Base-by-base conservation (phyloP, 2,888 invertebrate species). In the Stegophylla sp. region DNA sequence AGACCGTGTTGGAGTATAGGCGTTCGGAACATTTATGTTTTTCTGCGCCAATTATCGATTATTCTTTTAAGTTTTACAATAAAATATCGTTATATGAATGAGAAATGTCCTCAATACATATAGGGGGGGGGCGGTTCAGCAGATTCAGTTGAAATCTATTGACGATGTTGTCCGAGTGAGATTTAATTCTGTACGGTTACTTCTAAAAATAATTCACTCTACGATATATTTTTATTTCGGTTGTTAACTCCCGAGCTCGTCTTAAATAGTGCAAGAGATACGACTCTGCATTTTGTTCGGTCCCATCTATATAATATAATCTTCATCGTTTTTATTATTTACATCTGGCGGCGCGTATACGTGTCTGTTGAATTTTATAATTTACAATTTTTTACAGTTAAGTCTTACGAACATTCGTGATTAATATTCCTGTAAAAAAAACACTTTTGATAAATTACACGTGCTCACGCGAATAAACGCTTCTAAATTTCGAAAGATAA, bases 171-270 rank as follows among this genome's bases (percentile, higher is more conserved):
- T 34, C 7, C 34, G n/a, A n/a, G 20, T 20, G 7, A 4, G 9
- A 41, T 51, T 3, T 45, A 45, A 43, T 67, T 45, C 5, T 26
- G 26, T 9, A 61, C 66, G 15, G 23, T 73, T n/a, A 12, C 7
- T 45, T 59, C 45, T 73, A 73, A 59, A 73, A 45, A 59, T 73
- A 73, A 9, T 5, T 2, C n/a, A 28, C 45, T 73, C 28, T 34
- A n/a, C n/a, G 23, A 34, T 71, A 71, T n/a, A n/a, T n/a, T n/a
- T 69, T 53, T 53, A 34, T 73, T 45, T 45, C 12, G 41, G 56
- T 59, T 51, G 5, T 28, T 69, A 48, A 17, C 26, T 48, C n/a
- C n/a, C 41, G 56, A n/a, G 1, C 43, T 59, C 13, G 26, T 73
- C 26, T 23, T 28, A 45, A 45, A 34, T 34, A 34, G 23, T 59